Evolutionary conservation across 2,797 vertebrate species (phyloP).

Genomic region (Takifugu ocellatus): DNA sequence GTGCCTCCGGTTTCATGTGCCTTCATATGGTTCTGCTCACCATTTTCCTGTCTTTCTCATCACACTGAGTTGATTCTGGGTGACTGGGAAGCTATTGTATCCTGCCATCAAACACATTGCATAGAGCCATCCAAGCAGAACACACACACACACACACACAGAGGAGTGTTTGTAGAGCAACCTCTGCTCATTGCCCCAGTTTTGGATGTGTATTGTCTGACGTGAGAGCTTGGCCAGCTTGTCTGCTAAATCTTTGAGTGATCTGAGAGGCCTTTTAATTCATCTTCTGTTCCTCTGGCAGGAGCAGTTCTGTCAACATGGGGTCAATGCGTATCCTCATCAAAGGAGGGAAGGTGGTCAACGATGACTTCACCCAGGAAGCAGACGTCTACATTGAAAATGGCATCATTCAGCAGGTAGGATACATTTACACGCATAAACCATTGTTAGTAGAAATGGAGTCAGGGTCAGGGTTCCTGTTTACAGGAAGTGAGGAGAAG

Average conservation of each 20-base stretch:
- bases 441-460: too few relatives aligned
- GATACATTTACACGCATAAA: conserved; percentile 13
- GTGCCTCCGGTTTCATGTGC: background rate
- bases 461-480: background rate
- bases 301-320: conserved; percentile 87
- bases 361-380: conserved; percentile 95
- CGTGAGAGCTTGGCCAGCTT: too few relatives aligned
- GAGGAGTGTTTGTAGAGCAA: conserved; percentile 33
- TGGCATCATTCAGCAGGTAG: conserved; percentile 94
- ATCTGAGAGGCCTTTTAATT: too few relatives aligned
- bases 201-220: background rate
- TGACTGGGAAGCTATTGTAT: conserved; percentile 62
- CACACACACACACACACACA: conserved; percentile 51
- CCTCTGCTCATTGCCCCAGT: conserved; percentile 1
- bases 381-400: conserved; percentile 98
- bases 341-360: conserved; percentile 97
- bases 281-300: conserved; percentile 29
- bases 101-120: conserved; percentile 57
- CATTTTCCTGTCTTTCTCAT: conserved; percentile 45
- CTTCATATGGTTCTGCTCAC: conserved; percentile 1
- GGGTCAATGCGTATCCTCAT: conserved; percentile 93
- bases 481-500: background rate
- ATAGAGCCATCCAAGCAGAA: conserved; percentile 65
- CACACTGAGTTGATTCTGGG: conserved; percentile 56
- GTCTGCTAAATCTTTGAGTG: too few relatives aligned